These are phyloP conservation scores for Thysanoteuthis rhombus DNA, from an alignment of 2,888 invertebrate species.

Conservation along the genomic window DNA sequence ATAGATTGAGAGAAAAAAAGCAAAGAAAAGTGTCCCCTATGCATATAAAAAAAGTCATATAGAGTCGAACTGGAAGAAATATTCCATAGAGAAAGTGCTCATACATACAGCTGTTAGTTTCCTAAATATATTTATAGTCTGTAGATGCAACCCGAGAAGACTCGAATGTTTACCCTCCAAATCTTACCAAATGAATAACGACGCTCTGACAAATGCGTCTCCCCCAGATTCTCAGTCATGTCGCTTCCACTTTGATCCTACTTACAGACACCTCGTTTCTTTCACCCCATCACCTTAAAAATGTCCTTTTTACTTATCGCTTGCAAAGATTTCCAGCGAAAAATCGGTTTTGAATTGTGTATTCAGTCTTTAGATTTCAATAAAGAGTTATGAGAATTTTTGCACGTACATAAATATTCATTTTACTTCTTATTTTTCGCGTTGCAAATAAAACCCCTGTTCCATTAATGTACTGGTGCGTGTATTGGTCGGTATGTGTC, in stretches of 20 bases:
- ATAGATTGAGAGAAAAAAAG: neutral
- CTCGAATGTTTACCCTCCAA: neutral
- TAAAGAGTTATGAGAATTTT: too few relatives aligned
- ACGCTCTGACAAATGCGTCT: neutral
- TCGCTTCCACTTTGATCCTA: neutral
- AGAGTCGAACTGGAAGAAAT: neutral
- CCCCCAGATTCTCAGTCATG: neutral
- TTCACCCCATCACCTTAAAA: neutral
- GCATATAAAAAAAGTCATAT: neutral
- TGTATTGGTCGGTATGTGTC: neutral
- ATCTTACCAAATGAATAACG: neutral
- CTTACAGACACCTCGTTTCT: neutral
- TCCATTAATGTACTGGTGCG: neutral
- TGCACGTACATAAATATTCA: too few relatives aligned
- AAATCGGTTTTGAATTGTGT: neutral
- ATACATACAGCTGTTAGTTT: neutral
- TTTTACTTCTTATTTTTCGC: too few relatives aligned
- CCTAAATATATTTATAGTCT: neutral
- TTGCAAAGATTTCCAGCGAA: too few relatives aligned
- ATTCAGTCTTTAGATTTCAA: too few relatives aligned
- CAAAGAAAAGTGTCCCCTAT: too few relatives aligned
- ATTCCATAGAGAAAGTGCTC: neutral
- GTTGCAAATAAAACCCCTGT: neutral
- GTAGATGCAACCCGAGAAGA: neutral
- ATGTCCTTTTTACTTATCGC: neutral